A percentile compares a stretch with the other conserved stretches of the same genome.
These are phyloP conservation scores for Lampris incognitus DNA, from an alignment of 2,113 vertebrate species.

Conservation along the genomic window DNA sequence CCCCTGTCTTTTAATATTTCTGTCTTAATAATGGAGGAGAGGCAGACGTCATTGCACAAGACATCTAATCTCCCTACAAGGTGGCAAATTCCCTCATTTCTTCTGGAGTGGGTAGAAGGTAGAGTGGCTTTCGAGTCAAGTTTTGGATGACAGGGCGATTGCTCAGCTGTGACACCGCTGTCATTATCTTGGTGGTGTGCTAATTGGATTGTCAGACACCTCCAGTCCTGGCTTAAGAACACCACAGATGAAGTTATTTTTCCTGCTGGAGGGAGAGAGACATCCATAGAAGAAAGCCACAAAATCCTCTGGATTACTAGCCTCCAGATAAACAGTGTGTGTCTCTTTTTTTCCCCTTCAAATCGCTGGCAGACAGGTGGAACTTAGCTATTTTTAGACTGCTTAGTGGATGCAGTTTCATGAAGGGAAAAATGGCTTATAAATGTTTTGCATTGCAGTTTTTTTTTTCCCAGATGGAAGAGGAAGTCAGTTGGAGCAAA, in stretches of 20 bases:
- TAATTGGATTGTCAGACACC: conserved; percentile 70
- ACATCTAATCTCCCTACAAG: conserved; percentile 16
- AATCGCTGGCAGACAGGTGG: conserved; percentile 64
- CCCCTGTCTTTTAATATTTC: conserved; percentile 12
- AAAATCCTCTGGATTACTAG: conserved; percentile 59
- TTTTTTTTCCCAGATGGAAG: conserved; percentile 36
- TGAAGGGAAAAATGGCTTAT: conserved; percentile 43
- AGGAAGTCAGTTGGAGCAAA: conserved; percentile 37
- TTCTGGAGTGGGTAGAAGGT: conserved; percentile 28
- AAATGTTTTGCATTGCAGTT: conserved; percentile 65
- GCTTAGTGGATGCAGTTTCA: conserved; percentile 62
- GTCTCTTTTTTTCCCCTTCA: neutral
- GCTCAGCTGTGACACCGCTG: conserved; percentile 24
- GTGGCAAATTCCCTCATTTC: conserved; percentile 14
- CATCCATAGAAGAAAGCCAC: conserved; percentile 48
- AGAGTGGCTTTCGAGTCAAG: conserved; percentile 32
- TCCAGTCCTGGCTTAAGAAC: conserved; percentile 54
- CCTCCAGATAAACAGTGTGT: conserved; percentile 59
- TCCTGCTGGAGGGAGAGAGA: neutral
- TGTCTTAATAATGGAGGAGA: conserved; percentile 16
- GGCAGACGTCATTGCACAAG: conserved; percentile 1
- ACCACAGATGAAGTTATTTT: conserved; percentile 51
- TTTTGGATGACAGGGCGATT: conserved; percentile 49
- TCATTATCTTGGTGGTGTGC: conserved; percentile 61
- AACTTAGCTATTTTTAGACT: conserved; percentile 70